Base-by-base conservation (phyloP, 2,113 vertebrate species). In the Gopherus flavomarginatus region DNA sequence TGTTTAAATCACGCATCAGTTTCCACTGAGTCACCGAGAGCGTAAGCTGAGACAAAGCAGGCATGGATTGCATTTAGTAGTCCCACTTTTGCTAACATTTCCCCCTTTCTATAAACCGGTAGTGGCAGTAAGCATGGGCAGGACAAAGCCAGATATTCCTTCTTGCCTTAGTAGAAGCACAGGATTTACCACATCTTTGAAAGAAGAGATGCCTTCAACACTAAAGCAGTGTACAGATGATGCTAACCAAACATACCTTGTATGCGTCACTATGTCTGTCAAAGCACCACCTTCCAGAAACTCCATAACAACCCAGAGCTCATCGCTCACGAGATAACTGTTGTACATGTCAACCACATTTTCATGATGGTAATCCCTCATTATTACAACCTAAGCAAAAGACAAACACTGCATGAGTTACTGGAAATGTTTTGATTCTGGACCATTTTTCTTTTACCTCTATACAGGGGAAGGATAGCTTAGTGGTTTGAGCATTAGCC, bases 291-390 rank as follows among this genome's bases (percentile, higher is more conserved):
- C 99, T 98, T 99, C 99, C 86, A 99, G 98, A 91, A 99, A 99
- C 97, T 99, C 99, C 99, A 99, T 99, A 93, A 99, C 99, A 0
- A 99, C 99, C 99, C 99, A 99, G 62, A 99, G 98, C 96, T 99
- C 99, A 13, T 99, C 99, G 0, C 98, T 98, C 10, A 99, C 99
- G 93, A 99, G 98, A 96, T 99, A 99, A 97, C 99, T 99, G 98
- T 99, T 99, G 98, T 99, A 99, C 99, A 99, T 99, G 98, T 99
- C 99, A 2, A 99, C 99, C 91, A 99, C 99, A 1, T 99, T 99
- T 88, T 99, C 99, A 19, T 99, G 99, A 97, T 99, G 99, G 97
- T 99, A 99, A 98, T 99, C 99, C 77, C 99, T 98, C 99, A 99
- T 99, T 93, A 99, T 99, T 69, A 99, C 99, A 97, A 99, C 99